phyloP scores from a whole-genome alignment of 1,140 invertebrate species.

The Latrodectus geometricus region DNA sequence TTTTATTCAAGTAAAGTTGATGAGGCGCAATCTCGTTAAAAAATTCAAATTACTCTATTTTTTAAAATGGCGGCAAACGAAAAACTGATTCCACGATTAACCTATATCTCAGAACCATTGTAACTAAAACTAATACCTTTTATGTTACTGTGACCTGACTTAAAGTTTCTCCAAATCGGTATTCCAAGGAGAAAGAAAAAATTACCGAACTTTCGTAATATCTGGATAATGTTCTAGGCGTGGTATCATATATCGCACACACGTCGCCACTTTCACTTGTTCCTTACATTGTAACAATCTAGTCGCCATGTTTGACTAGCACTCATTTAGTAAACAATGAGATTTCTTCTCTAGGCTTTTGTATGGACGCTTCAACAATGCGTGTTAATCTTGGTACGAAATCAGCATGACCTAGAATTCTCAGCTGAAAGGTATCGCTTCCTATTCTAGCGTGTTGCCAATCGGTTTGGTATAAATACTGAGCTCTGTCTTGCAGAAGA shows the following conservation, averaged over 20 bases:
- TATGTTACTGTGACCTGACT: constrained; percentile 18
- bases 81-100: constrained; percentile 17
- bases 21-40: neutral
- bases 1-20: neutral
- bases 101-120: constrained; percentile 27
- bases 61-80: neutral
- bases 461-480: constrained; percentile 43
- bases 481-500: neutral
- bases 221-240: constrained; percentile 16
- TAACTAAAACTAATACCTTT: constrained; percentile 37
- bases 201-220: constrained; percentile 21
- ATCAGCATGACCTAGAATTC: constrained; percentile 58
- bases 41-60: neutral
- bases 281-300: constrained; percentile 5
- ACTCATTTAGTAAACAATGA: constrained; percentile 49
- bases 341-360: constrained; percentile 32
- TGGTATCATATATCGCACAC: constrained; percentile 30
- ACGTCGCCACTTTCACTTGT: neutral
- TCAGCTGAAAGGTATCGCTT: constrained; percentile 45
- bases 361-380: constrained; percentile 53
- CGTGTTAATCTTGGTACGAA: constrained; percentile 42
- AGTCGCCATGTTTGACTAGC: constrained; percentile 47
- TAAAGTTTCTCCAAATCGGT: neutral
- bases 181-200: constrained; percentile 14
- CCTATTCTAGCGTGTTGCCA: constrained; percentile 38